Evolutionary conservation across 1,140 invertebrate species (phyloP).

Genomic region (Atta colombica): DNA sequence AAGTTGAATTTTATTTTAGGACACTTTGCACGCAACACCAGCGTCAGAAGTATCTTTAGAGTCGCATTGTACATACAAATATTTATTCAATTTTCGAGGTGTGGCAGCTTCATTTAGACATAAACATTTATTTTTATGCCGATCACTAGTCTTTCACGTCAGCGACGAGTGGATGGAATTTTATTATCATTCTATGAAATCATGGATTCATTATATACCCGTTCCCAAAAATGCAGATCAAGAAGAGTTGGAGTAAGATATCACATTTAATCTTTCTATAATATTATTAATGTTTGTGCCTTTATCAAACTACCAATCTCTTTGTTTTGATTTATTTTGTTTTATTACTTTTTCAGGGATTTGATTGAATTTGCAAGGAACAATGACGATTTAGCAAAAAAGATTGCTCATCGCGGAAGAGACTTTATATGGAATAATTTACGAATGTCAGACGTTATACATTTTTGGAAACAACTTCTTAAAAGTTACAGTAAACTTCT

Average conservation of each 20-base stretch:
- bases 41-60: conserved; percentile 96
- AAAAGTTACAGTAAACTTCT: conserved; percentile 92
- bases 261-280: conserved; percentile 23
- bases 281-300: background rate
- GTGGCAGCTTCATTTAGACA: conserved; percentile 99
- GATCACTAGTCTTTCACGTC: conserved; percentile 98
- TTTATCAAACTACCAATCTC: conserved; percentile 16
- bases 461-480: conserved; percentile 95
- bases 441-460: conserved; percentile 93
- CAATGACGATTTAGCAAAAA: conserved; percentile 91
- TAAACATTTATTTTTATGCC: conserved; percentile 98
- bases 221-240: conserved; percentile 91
- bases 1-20: conserved; percentile 87
- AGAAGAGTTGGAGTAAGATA: conserved; percentile 88
- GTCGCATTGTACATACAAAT: conserved; percentile 97
- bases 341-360: conserved; percentile 83
- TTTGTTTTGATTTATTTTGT: background rate
- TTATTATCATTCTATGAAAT: conserved; percentile 96
- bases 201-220: conserved; percentile 98
- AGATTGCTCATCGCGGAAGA: conserved; percentile 94
- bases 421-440: conserved; percentile 95
- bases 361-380: conserved; percentile 92
- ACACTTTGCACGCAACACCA: conserved; percentile 94
- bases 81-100: conserved; percentile 98
- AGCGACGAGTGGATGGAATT: conserved; percentile 98